A percentile compares a stretch with the other conserved stretches of the same genome.
phyloP scores from a whole-genome alignment of 2,888 invertebrate species.

The Ophioninae sp. region DNA sequence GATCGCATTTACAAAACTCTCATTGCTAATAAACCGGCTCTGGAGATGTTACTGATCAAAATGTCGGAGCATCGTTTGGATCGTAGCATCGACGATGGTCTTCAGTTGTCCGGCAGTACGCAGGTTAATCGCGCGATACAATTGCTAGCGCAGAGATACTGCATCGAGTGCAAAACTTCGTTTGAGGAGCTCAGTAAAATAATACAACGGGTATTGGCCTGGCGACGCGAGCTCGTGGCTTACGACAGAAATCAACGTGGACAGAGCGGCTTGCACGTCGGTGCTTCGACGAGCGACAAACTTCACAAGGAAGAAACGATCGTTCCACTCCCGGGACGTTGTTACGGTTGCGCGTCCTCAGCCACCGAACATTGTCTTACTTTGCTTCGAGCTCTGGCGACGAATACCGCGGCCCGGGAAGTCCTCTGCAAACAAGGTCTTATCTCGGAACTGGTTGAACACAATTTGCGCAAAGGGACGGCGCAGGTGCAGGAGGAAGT shows the following conservation, averaged over 20 bases:
- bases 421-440: constrained; percentile 92
- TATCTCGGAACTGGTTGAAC: constrained; percentile 93
- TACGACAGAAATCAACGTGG: constrained; percentile 94
- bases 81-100: constrained; percentile 84
- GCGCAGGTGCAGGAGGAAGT: constrained; percentile 94
- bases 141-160: constrained; percentile 96
- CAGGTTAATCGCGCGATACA: constrained; percentile 97
- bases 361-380: constrained; percentile 97
- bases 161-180: constrained; percentile 95
- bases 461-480: constrained; percentile 94
- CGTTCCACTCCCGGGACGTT: constrained; percentile 83
- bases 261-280: constrained; percentile 69
- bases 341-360: constrained; percentile 94
- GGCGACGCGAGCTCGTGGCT: constrained; percentile 93
- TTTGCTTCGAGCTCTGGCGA: constrained; percentile 93
- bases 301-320: constrained; percentile 63
- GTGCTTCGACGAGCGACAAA: constrained; percentile 55
- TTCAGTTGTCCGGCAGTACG: constrained; percentile 80
- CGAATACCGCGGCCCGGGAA: constrained; percentile 88
- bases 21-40: constrained; percentile 93
- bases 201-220: constrained; percentile 94
- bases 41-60: constrained; percentile 93
- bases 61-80: constrained; percentile 93
- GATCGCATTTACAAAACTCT: constrained; percentile 96
- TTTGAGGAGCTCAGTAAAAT: constrained; percentile 97